Percentiles rank a stretch among this genome's conserved stretches.
These are phyloP conservation scores for Forpus xanthops DNA, from an alignment of 2,797 vertebrate species.

Conservation along the genomic window DNA sequence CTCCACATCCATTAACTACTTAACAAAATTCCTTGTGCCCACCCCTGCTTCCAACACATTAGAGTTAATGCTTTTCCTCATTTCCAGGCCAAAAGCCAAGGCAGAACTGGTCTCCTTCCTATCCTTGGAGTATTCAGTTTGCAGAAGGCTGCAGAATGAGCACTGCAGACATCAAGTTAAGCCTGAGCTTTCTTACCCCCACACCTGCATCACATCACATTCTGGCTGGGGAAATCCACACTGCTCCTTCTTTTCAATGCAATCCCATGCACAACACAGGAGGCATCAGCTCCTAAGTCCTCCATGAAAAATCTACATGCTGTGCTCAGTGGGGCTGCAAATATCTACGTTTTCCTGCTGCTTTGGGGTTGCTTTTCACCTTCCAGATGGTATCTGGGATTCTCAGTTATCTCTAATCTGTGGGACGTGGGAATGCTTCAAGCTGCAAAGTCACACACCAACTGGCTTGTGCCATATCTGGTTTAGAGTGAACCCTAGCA, in stretches of 20 bases:
- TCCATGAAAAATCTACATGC: background rate
- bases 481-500: background rate
- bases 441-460: fast-evolving
- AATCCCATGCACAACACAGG: background rate
- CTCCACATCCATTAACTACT: constrained; percentile 31
- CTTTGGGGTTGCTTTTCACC: background rate
- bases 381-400: background rate
- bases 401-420: background rate
- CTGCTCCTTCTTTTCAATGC: background rate
- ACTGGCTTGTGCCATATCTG: background rate
- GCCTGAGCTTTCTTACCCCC: background rate
- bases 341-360: background rate
- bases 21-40: constrained; percentile 45
- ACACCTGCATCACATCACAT: background rate
- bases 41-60: background rate
- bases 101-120: background rate
- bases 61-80: constrained; percentile 18
- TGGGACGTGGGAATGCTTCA: background rate
- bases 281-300: background rate
- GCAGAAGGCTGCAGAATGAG: background rate
- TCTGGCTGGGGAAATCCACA: background rate
- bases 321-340: background rate
- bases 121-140: background rate
- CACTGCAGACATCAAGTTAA: background rate
- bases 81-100: constrained; percentile 53